Conservation (phyloP, 2,113 vertebrate genomes). For the Alethe diademata region DNA sequence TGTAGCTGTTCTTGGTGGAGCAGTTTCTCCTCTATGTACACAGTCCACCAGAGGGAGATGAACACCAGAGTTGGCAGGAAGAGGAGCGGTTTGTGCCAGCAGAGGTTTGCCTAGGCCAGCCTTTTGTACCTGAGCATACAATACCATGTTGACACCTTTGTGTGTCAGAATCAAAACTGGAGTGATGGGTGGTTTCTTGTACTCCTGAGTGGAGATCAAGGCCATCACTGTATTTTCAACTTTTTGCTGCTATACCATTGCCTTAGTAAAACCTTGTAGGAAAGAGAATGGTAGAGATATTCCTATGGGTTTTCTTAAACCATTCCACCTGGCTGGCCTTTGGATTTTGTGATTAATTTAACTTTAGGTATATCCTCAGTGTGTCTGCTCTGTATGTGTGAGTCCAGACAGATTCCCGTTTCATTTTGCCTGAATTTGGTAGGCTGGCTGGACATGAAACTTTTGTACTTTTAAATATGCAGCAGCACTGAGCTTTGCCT, state of each 20-base stretch:
- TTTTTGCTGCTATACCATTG: background rate
- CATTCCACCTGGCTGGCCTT: background rate
- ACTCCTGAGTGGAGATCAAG: background rate
- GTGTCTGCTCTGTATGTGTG: background rate
- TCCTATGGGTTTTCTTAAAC: background rate
- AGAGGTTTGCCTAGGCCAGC: background rate
- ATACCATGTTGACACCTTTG: background rate
- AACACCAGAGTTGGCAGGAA: background rate
- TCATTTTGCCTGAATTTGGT: background rate
- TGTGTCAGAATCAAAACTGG: background rate
- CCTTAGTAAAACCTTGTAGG: background rate
- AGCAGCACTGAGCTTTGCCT: background rate
- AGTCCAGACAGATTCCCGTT: background rate
- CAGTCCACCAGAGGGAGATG: slow-evolving; percentile 24
- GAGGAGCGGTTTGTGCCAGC: background rate
- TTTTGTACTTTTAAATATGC: background rate
- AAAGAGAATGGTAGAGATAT: background rate
- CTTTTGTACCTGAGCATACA: background rate
- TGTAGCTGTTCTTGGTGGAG: background rate
- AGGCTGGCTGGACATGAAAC: background rate
- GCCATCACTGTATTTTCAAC: background rate
- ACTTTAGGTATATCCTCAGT: background rate
- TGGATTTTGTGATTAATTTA: background rate
- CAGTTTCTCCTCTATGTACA: background rate
- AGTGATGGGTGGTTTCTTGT: background rate